Evolutionary conservation across 2,797 vertebrate genomes (phyloP).

Genomic region (Parauchenoglanis ngamensis): DNA sequence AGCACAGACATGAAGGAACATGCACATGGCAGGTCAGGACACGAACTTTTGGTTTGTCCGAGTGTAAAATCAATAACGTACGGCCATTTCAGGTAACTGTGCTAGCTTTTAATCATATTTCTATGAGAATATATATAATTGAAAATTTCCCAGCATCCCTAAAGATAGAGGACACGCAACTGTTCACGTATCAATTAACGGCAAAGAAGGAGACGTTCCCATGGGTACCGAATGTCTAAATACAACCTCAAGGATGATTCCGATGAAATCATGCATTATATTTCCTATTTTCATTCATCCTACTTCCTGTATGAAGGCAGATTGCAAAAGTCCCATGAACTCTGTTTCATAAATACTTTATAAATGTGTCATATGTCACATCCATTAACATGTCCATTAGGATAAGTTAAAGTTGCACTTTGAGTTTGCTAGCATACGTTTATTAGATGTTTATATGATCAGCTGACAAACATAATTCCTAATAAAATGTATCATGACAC

Average conservation of each 20-base stretch:
- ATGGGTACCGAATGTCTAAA: background rate
- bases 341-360: background rate
- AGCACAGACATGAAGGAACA: background rate
- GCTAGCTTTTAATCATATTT: background rate
- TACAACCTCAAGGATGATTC: constrained; percentile 4
- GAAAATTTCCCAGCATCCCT: background rate
- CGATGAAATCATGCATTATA: background rate
- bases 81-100: background rate
- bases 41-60: background rate
- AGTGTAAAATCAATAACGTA: background rate
- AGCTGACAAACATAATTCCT: background rate
- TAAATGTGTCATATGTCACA: background rate
- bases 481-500: background rate
- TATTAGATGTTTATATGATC: background rate
- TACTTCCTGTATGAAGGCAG: background rate
- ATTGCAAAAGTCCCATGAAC: background rate
- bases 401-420: background rate
- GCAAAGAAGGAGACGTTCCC: constrained; percentile 10
- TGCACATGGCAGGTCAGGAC: background rate
- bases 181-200: background rate
- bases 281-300: background rate
- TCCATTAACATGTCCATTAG: background rate
- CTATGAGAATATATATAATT: background rate
- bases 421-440: background rate
- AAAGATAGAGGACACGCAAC: background rate